Conservation (phyloP, 2,888 invertebrate species). For the Tetropium fuscum region DNA sequence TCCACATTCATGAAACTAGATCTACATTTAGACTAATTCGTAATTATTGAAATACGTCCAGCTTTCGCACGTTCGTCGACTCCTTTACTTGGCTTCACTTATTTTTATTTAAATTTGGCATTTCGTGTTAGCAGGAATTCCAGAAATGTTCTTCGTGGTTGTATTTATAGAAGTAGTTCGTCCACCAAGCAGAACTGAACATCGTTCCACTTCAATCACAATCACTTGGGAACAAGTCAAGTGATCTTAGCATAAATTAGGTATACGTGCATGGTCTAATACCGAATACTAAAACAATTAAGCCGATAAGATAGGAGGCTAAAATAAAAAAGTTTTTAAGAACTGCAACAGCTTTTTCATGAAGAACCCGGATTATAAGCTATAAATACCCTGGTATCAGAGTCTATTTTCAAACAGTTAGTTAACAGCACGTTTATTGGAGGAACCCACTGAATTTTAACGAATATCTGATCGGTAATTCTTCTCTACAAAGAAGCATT, state of each 20-base stretch:
- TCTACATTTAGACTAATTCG: conserved; percentile 5
- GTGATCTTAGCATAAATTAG: conserved; percentile 4
- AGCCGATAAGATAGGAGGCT: no score
- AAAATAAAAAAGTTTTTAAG: no score
- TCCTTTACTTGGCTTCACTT: neutral
- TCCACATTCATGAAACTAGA: neutral
- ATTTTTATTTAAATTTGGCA: conserved; percentile 17
- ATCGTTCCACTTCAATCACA: neutral
- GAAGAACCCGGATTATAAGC: no score
- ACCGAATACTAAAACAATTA: neutral
- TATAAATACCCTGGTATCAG: no score
- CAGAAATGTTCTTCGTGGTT: conserved; percentile 6
- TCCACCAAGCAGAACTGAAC: conserved; percentile 11
- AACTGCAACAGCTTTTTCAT: no score
- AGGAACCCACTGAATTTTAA: no score
- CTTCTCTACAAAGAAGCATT: no score
- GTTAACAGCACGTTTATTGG: no score
- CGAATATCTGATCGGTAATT: no score
- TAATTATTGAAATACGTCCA: conserved; percentile 4
- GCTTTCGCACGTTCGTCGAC: neutral
- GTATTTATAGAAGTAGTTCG: conserved; percentile 19
- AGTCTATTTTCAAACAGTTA: no score
- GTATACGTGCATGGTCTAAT: neutral
- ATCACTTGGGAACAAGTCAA: neutral
- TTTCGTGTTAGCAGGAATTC: conserved; percentile 6